These are phyloP conservation scores for Botia almorhae DNA, from an alignment of 2,797 vertebrate species.

Conservation along the genomic window DNA sequence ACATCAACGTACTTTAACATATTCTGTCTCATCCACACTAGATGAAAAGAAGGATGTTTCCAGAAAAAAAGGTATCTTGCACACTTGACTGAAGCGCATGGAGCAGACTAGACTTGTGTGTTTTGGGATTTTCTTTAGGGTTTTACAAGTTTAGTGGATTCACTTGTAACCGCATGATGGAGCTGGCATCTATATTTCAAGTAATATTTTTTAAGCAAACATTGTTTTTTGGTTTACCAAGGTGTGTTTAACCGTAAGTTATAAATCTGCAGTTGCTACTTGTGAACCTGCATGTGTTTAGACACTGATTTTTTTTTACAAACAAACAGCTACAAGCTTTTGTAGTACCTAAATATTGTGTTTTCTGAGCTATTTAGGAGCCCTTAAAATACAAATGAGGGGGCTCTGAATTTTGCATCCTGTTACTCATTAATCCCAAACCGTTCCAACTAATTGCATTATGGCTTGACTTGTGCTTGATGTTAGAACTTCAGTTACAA, in stretches of 20 bases:
- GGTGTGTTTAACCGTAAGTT: conserved; percentile 24
- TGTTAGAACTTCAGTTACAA: conserved; percentile 1
- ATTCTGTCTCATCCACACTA: conserved; percentile 63
- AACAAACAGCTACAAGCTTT: conserved; percentile 9
- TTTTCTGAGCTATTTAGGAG: background rate
- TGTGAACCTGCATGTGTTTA: conserved; percentile 12
- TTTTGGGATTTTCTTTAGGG: background rate
- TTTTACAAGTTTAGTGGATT: conserved; percentile 4
- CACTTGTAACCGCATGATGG: conserved; percentile 26
- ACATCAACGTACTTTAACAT: conserved; percentile 12
- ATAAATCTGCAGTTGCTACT: background rate
- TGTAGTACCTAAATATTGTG: background rate
- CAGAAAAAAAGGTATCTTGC: conserved; percentile 60
- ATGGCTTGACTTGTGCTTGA: conserved; percentile 8
- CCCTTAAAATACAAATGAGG: conserved; percentile 11
- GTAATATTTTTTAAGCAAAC: background rate
- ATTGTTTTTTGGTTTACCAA: conserved; percentile 6
- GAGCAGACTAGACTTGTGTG: conserved; percentile 20
- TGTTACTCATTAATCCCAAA: conserved; percentile 2
- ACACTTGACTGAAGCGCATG: conserved; percentile 18
- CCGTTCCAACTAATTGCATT: background rate
- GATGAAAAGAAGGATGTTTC: conserved; percentile 70
- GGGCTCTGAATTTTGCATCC: background rate
- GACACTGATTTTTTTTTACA: background rate
- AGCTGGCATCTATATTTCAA: background rate